These are phyloP conservation scores for Gallinago paraguaiae DNA, from an alignment of 2,113 vertebrate species.

Conservation along the genomic window DNA sequence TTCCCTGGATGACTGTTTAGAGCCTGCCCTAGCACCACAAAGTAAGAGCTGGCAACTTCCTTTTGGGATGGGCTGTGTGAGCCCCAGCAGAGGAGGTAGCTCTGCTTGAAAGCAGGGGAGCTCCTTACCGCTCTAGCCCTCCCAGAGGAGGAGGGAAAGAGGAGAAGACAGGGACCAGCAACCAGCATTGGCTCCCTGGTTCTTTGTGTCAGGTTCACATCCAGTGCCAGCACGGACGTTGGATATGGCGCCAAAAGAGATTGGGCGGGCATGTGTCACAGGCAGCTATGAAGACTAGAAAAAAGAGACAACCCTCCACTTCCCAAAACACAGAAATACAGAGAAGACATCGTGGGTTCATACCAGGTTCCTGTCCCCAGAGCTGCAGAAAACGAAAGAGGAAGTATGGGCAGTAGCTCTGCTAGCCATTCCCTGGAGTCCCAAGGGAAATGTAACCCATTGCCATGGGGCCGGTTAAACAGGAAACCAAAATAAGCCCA, in stretches of 20 bases:
- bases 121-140: neutral
- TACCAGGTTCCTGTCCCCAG: neutral
- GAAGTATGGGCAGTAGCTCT: neutral
- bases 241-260: neutral
- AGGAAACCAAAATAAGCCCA: neutral
- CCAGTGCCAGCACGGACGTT: neutral
- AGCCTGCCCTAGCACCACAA: neutral
- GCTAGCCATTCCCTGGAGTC: neutral
- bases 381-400: conserved; percentile 15
- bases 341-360: neutral
- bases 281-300: neutral
- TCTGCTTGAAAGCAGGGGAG: neutral
- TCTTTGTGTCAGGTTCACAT: neutral
- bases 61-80: neutral
- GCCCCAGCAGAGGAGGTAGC: neutral
- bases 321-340: neutral
- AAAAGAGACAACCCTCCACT: neutral
- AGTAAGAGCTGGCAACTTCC: neutral
- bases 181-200: neutral
- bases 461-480: neutral
- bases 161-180: neutral
- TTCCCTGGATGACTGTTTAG: neutral
- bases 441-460: neutral
- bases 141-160: neutral
- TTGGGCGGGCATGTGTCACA: neutral